Evolutionary conservation across 1,140 invertebrate genomes (phyloP).

Genomic region (Habropoda laboriosa): DNA sequence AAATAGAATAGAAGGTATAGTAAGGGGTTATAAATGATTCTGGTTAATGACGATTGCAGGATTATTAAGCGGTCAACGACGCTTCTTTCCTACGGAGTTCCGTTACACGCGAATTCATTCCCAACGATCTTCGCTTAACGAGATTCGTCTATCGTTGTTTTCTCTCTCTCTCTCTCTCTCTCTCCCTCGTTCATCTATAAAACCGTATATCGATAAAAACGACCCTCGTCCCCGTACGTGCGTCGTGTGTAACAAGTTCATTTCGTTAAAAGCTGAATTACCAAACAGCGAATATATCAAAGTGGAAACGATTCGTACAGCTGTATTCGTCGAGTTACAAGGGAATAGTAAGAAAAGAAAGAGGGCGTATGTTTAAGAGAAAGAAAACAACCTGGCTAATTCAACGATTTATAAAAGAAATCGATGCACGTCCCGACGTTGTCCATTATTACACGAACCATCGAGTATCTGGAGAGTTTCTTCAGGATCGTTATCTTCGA

Average conservation of each 20-base stretch:
- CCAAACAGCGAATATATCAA: too few relatives aligned
- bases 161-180: neutral
- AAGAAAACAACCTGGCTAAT: neutral
- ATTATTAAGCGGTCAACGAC: conserved; percentile 75
- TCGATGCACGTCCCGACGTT: too few relatives aligned
- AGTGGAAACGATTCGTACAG: neutral
- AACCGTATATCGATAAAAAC: neutral
- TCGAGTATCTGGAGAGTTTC: neutral
- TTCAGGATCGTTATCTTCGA: neutral
- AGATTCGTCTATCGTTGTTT: neutral
- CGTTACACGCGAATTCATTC: conserved; percentile 58
- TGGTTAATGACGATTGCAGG: conserved; percentile 67
- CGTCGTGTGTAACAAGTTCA: neutral
- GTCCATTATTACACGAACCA: neutral
- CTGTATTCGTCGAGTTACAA: neutral
- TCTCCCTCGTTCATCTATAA: neutral
- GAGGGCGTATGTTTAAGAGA: neutral
- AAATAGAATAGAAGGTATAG: conserved; percentile 70
- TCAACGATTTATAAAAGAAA: too few relatives aligned
- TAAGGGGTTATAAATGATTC: conserved; percentile 71
- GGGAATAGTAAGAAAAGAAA: neutral
- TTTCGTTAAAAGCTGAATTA: neutral
- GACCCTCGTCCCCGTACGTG: neutral
- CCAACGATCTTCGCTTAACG: neutral
- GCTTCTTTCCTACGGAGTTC: conserved; percentile 44